These are phyloP conservation scores for Recurvirostra avosetta DNA, from an alignment of 2,113 vertebrate species.

Conservation along the genomic window DNA sequence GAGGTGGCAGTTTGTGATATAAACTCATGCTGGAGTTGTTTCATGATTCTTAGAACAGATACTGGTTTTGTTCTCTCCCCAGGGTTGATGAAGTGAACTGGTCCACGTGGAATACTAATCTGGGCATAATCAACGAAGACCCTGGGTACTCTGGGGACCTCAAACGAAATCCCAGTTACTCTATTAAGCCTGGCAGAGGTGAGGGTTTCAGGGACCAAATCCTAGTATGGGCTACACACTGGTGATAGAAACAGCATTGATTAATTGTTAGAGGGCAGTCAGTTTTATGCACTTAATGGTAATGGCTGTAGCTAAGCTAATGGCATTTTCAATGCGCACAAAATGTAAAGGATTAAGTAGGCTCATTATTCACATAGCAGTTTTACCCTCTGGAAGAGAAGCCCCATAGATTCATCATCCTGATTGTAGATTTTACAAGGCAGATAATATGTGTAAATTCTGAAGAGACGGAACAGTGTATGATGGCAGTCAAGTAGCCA, in stretches of 20 bases:
- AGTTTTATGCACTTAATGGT: neutral
- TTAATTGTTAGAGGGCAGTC: neutral
- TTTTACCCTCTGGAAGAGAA: neutral
- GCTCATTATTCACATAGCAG: neutral
- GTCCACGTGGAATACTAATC: constrained; percentile 94
- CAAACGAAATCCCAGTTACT: constrained; percentile 71
- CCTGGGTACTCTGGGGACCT: constrained; percentile 80
- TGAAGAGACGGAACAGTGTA: neutral
- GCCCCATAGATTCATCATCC: neutral
- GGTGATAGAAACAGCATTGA: neutral
- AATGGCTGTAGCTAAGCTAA: neutral
- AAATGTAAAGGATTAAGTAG: neutral
- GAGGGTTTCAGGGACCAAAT: constrained; percentile 5
- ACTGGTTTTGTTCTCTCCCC: neutral
- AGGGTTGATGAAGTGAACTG: constrained; percentile 97
- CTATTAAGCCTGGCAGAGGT: constrained; percentile 74
- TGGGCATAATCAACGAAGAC: constrained; percentile 92
- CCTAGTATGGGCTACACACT: neutral
- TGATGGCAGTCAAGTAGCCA: neutral
- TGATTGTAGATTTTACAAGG: neutral
- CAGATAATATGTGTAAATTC: neutral
- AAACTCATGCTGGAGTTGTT: neutral
- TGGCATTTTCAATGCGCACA: neutral
- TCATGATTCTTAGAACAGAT: neutral
- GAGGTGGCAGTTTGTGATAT: neutral